Evolutionary conservation across 2,797 vertebrate genomes (phyloP).

Genomic region (Cossypha heuglini): DNA sequence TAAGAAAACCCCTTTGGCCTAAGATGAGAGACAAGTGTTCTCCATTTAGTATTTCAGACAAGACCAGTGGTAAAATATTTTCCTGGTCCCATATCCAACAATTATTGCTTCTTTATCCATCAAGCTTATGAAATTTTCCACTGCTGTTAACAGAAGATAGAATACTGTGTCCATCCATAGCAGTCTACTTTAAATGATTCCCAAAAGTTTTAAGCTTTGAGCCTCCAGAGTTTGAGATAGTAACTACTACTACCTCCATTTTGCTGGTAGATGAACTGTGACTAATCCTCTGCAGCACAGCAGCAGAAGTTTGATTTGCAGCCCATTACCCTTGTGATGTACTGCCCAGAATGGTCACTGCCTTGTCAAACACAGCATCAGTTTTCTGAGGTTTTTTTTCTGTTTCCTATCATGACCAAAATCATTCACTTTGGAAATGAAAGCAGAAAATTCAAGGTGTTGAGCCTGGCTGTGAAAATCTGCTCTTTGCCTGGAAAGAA

Average conservation of each 20-base stretch:
- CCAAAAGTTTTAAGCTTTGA: slow-evolving; percentile 15
- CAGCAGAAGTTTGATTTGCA: slow-evolving; percentile 27
- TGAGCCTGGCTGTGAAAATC: slow-evolving; percentile 47
- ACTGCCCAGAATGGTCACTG: slow-evolving; percentile 12
- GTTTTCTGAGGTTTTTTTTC: not conserved
- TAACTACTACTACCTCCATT: slow-evolving; percentile 9
- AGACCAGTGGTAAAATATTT: slow-evolving; percentile 52
- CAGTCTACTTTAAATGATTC: not conserved
- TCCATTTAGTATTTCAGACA: slow-evolving; percentile 10
- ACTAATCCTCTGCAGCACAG: slow-evolving; percentile 46
- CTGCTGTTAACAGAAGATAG: not conserved
- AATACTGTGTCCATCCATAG: not conserved
- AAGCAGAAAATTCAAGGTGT: slow-evolving; percentile 35
- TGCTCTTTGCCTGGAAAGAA: slow-evolving; percentile 50
- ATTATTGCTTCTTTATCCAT: slow-evolving; percentile 48
- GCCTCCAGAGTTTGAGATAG: not conserved
- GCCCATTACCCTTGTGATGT: not conserved
- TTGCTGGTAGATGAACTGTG: slow-evolving; percentile 42
- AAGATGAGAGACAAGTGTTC: not conserved
- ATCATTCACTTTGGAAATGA: not conserved
- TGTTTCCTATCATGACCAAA: slow-evolving; percentile 4
- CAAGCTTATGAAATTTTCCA: slow-evolving; percentile 37
- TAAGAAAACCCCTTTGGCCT: not conserved
- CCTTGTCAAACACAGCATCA: not conserved
- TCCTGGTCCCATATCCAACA: not conserved